A percentile compares a stretch with the other conserved stretches of the same genome.
phyloP scores from a whole-genome alignment of 2,797 vertebrate species.

The Cynodonichthys magdalenae region DNA sequence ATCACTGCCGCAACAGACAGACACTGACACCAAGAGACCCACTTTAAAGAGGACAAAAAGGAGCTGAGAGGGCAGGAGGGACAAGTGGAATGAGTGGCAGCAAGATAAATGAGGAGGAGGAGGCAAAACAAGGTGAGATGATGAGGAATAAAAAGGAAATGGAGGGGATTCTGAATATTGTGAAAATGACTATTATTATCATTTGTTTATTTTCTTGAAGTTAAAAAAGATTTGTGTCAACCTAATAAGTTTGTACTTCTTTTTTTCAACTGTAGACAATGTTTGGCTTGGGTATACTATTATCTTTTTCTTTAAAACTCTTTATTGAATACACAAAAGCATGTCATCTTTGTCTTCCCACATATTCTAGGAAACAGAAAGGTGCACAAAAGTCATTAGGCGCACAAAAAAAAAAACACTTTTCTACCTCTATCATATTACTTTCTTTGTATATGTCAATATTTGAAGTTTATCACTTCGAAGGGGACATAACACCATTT shows the following conservation, averaged over 20 bases:
- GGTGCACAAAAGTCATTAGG: neutral
- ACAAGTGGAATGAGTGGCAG: constrained; percentile 30
- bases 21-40: constrained; percentile 55
- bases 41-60: constrained; percentile 50
- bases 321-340: too few species aligned
- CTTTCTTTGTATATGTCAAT: too few species aligned
- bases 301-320: too few species aligned
- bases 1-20: constrained; percentile 53
- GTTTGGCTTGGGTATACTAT: neutral
- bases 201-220: neutral
- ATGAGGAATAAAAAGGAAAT: constrained; percentile 2
- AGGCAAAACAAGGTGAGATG: constrained; percentile 21
- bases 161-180: constrained; percentile 5
- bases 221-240: neutral
- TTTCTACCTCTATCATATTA: too few species aligned
- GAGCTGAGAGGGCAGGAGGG: constrained; percentile 20
- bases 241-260: neutral
- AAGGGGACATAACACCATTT: too few species aligned
- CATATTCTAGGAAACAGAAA: neutral
- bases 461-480: too few species aligned
- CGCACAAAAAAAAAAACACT: too few species aligned
- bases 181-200: neutral
- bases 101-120: constrained; percentile 47
- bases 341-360: neutral
- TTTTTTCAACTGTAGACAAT: neutral